A percentile compares a stretch with the other conserved stretches of the same genome.
phyloP scores from a whole-genome alignment of 1,140 invertebrate genomes.

The Drosophila paulistorum region DNA sequence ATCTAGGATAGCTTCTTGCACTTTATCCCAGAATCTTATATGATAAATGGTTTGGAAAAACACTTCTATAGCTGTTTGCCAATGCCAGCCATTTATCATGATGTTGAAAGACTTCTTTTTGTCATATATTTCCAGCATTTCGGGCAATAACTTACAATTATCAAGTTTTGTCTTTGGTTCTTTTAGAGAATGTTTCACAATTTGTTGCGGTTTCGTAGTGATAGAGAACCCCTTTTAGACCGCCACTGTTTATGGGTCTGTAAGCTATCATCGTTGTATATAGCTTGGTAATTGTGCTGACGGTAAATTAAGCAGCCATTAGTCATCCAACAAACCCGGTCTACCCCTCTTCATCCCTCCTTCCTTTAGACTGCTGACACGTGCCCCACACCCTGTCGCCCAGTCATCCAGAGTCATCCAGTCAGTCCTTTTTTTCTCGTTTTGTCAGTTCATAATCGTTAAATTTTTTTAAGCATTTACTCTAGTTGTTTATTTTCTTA shows the following conservation, averaged over 20 bases:
- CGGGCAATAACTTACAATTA: neutral
- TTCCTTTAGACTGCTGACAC: slow-evolving; percentile 14
- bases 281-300: slow-evolving; percentile 53
- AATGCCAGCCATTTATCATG: too few species aligned
- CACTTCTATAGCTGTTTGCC: too few species aligned
- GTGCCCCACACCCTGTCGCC: slow-evolving; percentile 14
- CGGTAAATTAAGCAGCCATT: slow-evolving; percentile 63
- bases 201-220: too few species aligned
- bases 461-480: slow-evolving; percentile 57
- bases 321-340: slow-evolving; percentile 17
- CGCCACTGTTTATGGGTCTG: neutral
- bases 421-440: slow-evolving; percentile 6
- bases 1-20: neutral
- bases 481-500: slow-evolving; percentile 62
- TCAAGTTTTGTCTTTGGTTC: neutral
- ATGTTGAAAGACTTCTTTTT: neutral
- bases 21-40: too few species aligned
- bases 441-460: slow-evolving; percentile 69
- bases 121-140: neutral
- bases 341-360: neutral
- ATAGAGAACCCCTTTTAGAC: neutral
- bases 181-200: too few species aligned
- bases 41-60: too few species aligned
- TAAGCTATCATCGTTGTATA: slow-evolving; percentile 1
- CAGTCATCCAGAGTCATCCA: neutral